Percentiles rank a stretch among this genome's conserved stretches.
These are phyloP conservation scores for Lochmaea crataegi DNA, from an alignment of 2,888 invertebrate species.

Conservation along the genomic window DNA sequence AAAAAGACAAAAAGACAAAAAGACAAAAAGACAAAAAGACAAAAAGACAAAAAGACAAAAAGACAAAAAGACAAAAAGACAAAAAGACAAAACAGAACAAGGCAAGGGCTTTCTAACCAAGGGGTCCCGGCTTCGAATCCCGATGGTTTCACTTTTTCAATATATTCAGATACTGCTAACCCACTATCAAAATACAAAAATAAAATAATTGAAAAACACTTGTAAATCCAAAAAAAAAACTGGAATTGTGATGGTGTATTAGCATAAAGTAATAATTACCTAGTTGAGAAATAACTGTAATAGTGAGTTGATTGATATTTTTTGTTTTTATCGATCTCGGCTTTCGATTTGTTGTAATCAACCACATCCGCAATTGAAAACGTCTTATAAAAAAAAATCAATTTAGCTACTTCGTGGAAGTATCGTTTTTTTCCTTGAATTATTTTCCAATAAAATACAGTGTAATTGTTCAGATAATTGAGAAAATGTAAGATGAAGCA, in stretches of 20 bases:
- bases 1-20: no score
- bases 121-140: no score
- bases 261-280: slow-evolving; percentile 27
- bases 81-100: no score
- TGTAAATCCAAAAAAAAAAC: slow-evolving; percentile 20
- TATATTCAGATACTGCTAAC: no score
- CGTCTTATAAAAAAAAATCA: slow-evolving; percentile 15
- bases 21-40: no score
- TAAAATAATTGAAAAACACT: not conserved
- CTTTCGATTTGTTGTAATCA: slow-evolving; percentile 29
- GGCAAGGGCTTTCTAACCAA: no score
- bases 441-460: not conserved
- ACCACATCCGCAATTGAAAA: slow-evolving; percentile 34
- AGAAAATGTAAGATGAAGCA: not conserved
- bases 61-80: no score
- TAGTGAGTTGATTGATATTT: slow-evolving; percentile 21
- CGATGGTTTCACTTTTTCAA: no score
- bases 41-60: no score
- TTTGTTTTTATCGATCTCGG: slow-evolving; percentile 23
- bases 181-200: not conserved
- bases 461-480: not conserved
- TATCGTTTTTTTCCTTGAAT: not conserved
- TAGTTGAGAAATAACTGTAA: slow-evolving; percentile 18
- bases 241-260: slow-evolving; percentile 16
- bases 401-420: slow-evolving; percentile 11